phyloP scores from a whole-genome alignment of 2,113 vertebrate genomes.

The Redunca redunca region DNA sequence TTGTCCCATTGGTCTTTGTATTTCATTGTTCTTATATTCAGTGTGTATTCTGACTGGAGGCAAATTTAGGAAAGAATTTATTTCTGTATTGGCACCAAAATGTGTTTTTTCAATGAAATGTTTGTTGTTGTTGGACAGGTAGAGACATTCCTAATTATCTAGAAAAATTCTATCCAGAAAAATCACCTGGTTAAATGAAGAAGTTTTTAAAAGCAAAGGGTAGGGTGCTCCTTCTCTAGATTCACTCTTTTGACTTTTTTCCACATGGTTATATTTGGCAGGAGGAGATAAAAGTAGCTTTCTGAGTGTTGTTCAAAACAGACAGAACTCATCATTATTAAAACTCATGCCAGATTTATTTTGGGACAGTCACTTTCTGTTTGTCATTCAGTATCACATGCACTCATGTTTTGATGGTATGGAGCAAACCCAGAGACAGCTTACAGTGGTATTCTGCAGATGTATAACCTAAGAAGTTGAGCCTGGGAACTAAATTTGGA shows the following conservation, averaged over 20 bases:
- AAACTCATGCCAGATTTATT: conserved; percentile 11
- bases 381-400: neutral
- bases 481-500: neutral
- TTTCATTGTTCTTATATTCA: neutral
- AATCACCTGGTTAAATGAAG: neutral
- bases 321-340: neutral
- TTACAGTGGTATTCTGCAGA: neutral
- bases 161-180: neutral
- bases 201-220: neutral
- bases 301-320: neutral
- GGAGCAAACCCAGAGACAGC: neutral
- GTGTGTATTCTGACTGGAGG: neutral
- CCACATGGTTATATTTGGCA: neutral
- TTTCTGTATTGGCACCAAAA: neutral
- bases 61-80: neutral
- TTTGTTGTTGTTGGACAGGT: neutral
- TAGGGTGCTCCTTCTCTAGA: neutral
- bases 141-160: neutral
- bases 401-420: neutral
- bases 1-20: neutral
- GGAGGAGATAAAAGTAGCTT: neutral
- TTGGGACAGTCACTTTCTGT: neutral
- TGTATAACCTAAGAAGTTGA: neutral
- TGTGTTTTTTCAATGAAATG: neutral
- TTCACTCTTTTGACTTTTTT: neutral